Base-by-base conservation (phyloP, 1,140 invertebrate genomes). In the Drosophila sucinea region DNA sequence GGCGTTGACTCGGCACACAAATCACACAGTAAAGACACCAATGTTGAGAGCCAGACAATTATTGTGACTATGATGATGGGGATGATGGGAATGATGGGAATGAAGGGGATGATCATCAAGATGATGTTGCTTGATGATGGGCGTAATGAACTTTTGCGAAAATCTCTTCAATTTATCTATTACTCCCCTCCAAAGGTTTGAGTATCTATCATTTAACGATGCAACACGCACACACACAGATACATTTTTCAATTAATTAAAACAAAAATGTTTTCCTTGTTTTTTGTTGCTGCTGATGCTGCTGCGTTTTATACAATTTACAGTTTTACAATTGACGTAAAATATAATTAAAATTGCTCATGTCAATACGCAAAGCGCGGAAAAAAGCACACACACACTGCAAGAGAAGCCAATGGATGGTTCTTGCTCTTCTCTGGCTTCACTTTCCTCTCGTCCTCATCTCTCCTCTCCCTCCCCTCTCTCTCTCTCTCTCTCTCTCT, bases 291-390 rank as follows among this genome's bases (percentile, higher is more conserved):
- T 81, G 60, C 38, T 51, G 40, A 5, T 62, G 62, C 38, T 51
- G 40, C 7, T 62, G 62, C 30, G 62, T 75, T 71, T 60, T 62
- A 66, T 64, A 60, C 79, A 68, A 62, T 81, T 57, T 67, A 79
- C 79, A 76, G 70, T 79, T 78, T 79, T 79, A 86, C 83, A 85
- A 89, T 87, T 87, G 83, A 87, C 83, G 84, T 87, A 74, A 87
- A 87, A 87, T 87, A 87, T 87, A 87, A 87, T 87, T 87, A 87
- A 87, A 87, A 87, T 82, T 83, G 83, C 58, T 79, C 65, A 68
- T 79, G 80, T 83, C 77, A 76, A 77, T 80, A 73, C 81, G 73
- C 81, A 77, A 77, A 60, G 38, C 72, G 44, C 40, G 60, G 27
- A 40, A 55, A 64, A 41, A 44, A 62, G 74, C 65, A 47, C 44